Percentiles rank a stretch among this genome's conserved stretches.
Conservation (phyloP, 2,888 invertebrate genomes). For the Brenthis hecate region DNA sequence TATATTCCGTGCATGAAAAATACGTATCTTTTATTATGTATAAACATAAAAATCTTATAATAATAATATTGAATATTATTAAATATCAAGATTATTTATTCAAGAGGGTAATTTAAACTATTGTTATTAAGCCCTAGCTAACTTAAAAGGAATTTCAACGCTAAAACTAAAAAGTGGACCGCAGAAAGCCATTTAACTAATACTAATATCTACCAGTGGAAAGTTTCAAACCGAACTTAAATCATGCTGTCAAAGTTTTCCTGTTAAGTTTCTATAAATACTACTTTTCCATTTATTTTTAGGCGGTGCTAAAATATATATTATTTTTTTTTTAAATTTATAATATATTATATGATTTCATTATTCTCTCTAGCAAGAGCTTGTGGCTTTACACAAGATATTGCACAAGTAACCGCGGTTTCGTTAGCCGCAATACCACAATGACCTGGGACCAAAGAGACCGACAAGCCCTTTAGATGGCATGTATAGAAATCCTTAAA, state of each 20-base stretch:
- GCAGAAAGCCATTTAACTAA: slow-evolving; percentile 14
- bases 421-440: no score
- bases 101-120: background rate
- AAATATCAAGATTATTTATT: no score
- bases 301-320: background rate
- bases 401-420: no score
- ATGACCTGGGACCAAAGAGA: no score
- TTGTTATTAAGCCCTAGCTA: background rate
- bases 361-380: no score
- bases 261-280: slow-evolving; percentile 27
- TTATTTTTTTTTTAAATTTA: background rate
- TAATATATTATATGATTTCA: background rate
- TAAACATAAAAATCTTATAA: no score
- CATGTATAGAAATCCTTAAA: no score
- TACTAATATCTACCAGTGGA: slow-evolving; percentile 18
- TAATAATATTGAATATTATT: no score
- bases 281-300: slow-evolving; percentile 17
- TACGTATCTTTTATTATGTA: no score
- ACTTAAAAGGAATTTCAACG: background rate
- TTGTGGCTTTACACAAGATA: no score
- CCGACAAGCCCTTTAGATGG: no score
- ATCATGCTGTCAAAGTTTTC: slow-evolving; percentile 34
- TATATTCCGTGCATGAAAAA: no score
- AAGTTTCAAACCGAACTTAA: slow-evolving; percentile 27
- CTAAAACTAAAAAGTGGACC: slow-evolving; percentile 4